A percentile compares a stretch with the other conserved stretches of the same genome.
Evolutionary conservation across 1,140 invertebrate genomes (phyloP).

Genomic region (Argopecten irradians): DNA sequence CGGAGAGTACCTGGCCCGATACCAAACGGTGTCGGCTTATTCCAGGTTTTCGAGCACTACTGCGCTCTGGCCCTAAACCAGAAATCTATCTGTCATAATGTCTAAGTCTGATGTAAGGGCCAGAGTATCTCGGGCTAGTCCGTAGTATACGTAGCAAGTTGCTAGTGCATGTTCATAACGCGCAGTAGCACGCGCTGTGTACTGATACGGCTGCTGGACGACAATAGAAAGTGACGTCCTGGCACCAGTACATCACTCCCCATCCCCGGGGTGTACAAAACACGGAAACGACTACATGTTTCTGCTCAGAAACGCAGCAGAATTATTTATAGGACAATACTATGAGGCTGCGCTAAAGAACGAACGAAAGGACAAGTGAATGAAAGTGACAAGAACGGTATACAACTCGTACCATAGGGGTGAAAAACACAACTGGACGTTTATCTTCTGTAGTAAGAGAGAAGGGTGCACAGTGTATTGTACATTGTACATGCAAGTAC

Average conservation of each 20-base stretch:
- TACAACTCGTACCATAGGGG: background rate
- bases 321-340: background rate
- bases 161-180: background rate
- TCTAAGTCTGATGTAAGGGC: too few species aligned
- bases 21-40: too few species aligned
- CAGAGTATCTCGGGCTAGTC: too few species aligned
- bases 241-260: background rate
- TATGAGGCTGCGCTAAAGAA: background rate
- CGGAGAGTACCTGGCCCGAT: too few species aligned
- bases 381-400: constrained; percentile 7
- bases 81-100: too few species aligned
- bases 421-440: background rate
- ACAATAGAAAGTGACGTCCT: background rate
- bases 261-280: background rate
- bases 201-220: background rate
- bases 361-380: background rate
- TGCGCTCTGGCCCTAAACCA: too few species aligned
- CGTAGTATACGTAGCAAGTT: too few species aligned
- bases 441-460: background rate
- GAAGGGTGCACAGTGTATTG: background rate
- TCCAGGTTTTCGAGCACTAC: too few species aligned
- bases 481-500: too few species aligned
- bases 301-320: background rate
- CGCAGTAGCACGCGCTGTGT: background rate
- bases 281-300: background rate